Conservation (phyloP, 2,113 vertebrate species). For the Leuciscus idus region DNA sequence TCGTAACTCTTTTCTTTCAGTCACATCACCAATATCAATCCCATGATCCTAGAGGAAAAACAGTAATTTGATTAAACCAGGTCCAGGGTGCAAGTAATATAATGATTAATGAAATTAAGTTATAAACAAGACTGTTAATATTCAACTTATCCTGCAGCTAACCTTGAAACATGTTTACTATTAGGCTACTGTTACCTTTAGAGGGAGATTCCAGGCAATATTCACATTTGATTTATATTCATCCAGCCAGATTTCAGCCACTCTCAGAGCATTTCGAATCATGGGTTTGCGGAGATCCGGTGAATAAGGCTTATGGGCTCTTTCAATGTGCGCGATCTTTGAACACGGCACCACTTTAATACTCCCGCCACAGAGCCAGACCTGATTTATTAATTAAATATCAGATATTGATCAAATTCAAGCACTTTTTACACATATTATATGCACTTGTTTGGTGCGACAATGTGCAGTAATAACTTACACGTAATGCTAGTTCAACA, state of each 20-base stretch:
- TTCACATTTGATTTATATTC: slow-evolving; percentile 80
- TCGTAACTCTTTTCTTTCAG: slow-evolving; percentile 85
- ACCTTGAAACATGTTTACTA: background rate
- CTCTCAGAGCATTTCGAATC: slow-evolving; percentile 75
- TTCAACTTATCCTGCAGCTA: background rate
- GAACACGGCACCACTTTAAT: slow-evolving; percentile 82
- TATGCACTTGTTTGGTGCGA: background rate
- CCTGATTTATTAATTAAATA: slow-evolving; percentile 58
- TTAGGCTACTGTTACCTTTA: slow-evolving; percentile 68
- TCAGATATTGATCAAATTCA: background rate
- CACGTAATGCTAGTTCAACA: slow-evolving; percentile 91
- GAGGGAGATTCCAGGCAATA: slow-evolving; percentile 77
- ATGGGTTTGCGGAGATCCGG: slow-evolving; percentile 60
- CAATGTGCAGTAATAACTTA: slow-evolving; percentile 67
- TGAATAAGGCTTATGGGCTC: slow-evolving; percentile 77
- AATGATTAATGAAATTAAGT: background rate
- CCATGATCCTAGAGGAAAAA: slow-evolving; percentile 81
- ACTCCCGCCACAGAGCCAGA: slow-evolving; percentile 84
- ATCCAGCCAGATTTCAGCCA: slow-evolving; percentile 83
- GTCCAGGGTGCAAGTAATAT: background rate
- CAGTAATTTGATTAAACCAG: background rate
- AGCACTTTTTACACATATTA: background rate
- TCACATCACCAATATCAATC: slow-evolving; percentile 91
- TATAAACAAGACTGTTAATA: background rate
- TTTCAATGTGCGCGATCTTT: slow-evolving; percentile 78